A percentile compares a stretch with the other conserved stretches of the same genome.
phyloP scores from a whole-genome alignment of 1,140 invertebrate genomes.

The Macrocentrus cingulum region DNA sequence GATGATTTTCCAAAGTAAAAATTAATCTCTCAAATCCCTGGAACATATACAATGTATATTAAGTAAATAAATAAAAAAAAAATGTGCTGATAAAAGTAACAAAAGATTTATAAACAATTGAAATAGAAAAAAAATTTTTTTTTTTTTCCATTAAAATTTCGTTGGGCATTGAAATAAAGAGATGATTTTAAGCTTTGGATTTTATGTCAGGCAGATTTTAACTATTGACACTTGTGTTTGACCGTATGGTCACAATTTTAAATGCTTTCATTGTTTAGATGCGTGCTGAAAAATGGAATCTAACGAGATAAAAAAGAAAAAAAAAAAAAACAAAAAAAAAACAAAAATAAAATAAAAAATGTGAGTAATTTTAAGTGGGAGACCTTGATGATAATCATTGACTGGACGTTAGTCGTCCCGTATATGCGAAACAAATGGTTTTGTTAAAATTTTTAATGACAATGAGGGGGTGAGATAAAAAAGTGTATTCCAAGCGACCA shows the following conservation, averaged over 20 bases:
- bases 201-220: neutral
- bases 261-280: conserved; percentile 56
- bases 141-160: neutral
- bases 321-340: conserved; percentile 24
- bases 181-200: neutral
- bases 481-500: too few relatives aligned
- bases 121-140: too few relatives aligned
- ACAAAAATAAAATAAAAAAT: conserved; percentile 19
- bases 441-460: too few relatives aligned
- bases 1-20: conserved; percentile 3
- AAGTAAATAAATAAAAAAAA: neutral
- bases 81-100: conserved; percentile 1
- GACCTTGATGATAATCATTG: neutral
- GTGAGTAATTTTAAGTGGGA: conserved; percentile 19
- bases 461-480: too few relatives aligned
- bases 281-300: conserved; percentile 38
- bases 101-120: neutral
- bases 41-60: too few relatives aligned
- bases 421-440: too few relatives aligned
- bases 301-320: conserved; percentile 36
- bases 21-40: neutral
- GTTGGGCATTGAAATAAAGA: conserved; percentile 3
- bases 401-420: too few relatives aligned
- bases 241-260: conserved; percentile 37
- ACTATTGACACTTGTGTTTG: neutral